Percentiles rank a stretch among this genome's conserved stretches.
phyloP scores from a whole-genome alignment of 2,797 vertebrate species.

The Oryzias dopingdopingensis region DNA sequence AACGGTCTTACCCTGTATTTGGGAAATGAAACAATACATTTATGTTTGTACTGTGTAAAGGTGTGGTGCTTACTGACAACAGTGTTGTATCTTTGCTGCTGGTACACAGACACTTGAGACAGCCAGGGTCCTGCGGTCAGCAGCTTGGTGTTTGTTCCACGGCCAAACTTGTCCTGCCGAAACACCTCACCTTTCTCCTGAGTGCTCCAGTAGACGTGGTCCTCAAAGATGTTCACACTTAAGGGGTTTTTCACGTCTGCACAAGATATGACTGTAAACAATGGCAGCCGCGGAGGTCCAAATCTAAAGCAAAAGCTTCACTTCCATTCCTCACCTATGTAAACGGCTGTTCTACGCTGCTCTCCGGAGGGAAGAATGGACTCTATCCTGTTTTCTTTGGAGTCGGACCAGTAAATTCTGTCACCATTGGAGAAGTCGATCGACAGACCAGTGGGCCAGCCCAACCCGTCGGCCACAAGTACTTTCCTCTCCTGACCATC shows the following conservation, averaged over 20 bases:
- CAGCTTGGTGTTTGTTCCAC: conserved; percentile 80
- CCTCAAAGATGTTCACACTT: conserved; percentile 89
- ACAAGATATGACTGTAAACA: neutral
- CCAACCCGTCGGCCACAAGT: conserved; percentile 80
- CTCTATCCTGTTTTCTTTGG: conserved; percentile 89
- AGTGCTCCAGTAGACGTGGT: conserved; percentile 89
- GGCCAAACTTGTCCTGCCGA: conserved; percentile 89
- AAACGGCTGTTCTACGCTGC: conserved; percentile 77
- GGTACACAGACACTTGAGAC: conserved; percentile 88
- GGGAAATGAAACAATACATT: too few relatives aligned
- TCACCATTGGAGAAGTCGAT: conserved; percentile 88
- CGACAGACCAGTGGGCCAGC: conserved; percentile 90
- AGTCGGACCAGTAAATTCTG: conserved; percentile 92
- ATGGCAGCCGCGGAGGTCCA: too few relatives aligned
- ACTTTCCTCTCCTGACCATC: conserved; percentile 84
- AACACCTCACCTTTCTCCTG: conserved; percentile 91
- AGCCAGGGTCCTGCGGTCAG: conserved; percentile 90
- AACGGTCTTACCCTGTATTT: too few relatives aligned
- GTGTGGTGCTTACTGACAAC: conserved; percentile 56
- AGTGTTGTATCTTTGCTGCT: conserved; percentile 87
- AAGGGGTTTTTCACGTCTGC: conserved; percentile 82
- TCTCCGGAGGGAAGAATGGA: conserved; percentile 86
- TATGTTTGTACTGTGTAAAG: too few relatives aligned
- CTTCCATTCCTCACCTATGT: conserved; percentile 73
- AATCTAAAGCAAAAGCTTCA: neutral